These are phyloP conservation scores for Argyresthia goedartella DNA, from an alignment of 2,888 invertebrate species.

Conservation along the genomic window DNA sequence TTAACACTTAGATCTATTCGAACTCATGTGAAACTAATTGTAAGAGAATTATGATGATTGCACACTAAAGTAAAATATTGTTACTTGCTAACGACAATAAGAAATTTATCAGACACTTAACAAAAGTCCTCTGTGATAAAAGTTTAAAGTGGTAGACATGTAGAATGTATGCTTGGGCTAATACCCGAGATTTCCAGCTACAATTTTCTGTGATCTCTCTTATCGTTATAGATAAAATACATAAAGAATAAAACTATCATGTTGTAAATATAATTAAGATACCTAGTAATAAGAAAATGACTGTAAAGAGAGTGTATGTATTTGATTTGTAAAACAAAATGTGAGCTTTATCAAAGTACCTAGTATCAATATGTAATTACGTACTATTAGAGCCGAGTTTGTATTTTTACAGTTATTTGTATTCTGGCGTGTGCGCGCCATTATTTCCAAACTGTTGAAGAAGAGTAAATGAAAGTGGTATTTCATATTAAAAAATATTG, in stretches of 20 bases:
- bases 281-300: slow-evolving; percentile 45
- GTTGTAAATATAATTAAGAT: slow-evolving; percentile 53
- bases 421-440: slow-evolving; percentile 42
- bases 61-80: neutral
- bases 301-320: slow-evolving; percentile 60
- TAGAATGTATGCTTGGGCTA: slow-evolving; percentile 53
- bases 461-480: slow-evolving; percentile 47
- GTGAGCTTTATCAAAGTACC: slow-evolving; percentile 70
- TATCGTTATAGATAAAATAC: slow-evolving; percentile 64
- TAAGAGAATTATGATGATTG: slow-evolving; percentile 5
- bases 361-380: slow-evolving; percentile 50
- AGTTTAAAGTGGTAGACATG: slow-evolving; percentile 59
- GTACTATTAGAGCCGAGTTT: slow-evolving; percentile 61
- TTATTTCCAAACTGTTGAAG: slow-evolving; percentile 47
- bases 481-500: slow-evolving; percentile 44
- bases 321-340: slow-evolving; percentile 68
- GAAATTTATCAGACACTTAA: slow-evolving; percentile 28
- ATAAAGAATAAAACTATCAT: slow-evolving; percentile 49
- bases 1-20: no score
- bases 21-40: no score
- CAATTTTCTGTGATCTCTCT: slow-evolving; percentile 74
- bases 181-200: slow-evolving; percentile 70
- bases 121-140: slow-evolving; percentile 63
- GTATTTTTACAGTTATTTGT: slow-evolving; percentile 67
- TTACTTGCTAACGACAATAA: slow-evolving; percentile 43